Conservation (phyloP, 2,113 vertebrate genomes). For the Ptilonorhynchus violaceus region DNA sequence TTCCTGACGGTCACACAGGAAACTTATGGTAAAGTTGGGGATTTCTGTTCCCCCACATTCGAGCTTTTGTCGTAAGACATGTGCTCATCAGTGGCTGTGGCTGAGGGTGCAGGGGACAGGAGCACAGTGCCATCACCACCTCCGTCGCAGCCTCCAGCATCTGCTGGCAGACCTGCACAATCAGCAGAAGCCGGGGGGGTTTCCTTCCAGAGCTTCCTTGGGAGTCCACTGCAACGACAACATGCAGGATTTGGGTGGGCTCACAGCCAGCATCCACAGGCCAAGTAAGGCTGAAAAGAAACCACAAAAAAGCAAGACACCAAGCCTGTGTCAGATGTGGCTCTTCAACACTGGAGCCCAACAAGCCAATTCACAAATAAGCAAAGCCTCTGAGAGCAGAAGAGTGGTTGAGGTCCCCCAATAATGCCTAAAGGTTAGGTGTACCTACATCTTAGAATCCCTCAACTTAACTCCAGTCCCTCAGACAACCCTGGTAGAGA, state of each 20-base stretch:
- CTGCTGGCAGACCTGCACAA: background rate
- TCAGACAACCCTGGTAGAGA: background rate
- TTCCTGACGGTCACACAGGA: background rate
- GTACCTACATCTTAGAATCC: background rate
- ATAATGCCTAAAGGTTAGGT: background rate
- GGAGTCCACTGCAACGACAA: fast-evolving
- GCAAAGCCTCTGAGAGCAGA: background rate
- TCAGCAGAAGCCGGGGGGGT: background rate
- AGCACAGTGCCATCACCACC: background rate
- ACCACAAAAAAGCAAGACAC: background rate
- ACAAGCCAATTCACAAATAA: background rate
- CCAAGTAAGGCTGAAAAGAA: background rate
- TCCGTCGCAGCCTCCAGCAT: fast-evolving
- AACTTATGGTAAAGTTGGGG: background rate
- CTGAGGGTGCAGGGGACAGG: background rate
- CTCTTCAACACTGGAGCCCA: background rate
- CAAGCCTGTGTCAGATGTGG: background rate
- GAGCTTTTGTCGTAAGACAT: background rate
- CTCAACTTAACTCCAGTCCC: background rate
- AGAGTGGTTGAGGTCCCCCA: background rate
- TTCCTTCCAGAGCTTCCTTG: slow-evolving; percentile 37
- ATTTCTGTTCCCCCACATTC: background rate
- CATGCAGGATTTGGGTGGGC: slow-evolving; percentile 1
- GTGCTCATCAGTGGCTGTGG: background rate
- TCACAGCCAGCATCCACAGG: background rate